A percentile compares a stretch with the other conserved stretches of the same genome.
Conservation (phyloP, 2,797 vertebrate genomes). For the Coendou prehensilis region DNA sequence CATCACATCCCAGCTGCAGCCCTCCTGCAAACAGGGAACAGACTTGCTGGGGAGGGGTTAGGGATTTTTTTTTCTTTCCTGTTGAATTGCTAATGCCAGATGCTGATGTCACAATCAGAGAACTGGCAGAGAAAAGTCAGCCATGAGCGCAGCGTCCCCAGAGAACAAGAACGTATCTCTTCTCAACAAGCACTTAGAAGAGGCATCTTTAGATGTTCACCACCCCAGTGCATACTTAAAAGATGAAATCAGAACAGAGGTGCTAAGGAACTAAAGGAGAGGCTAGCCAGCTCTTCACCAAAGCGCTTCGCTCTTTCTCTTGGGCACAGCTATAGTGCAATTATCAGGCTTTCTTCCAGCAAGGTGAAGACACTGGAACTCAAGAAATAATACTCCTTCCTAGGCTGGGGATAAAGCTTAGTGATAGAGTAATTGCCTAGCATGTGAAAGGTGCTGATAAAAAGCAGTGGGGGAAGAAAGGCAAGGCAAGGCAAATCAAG, state of each 20-base stretch:
- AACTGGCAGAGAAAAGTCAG: slow-evolving; percentile 69
- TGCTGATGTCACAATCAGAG: slow-evolving; percentile 71
- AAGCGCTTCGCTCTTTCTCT: not conserved
- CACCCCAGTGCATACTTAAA: not conserved
- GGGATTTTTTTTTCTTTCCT: slow-evolving; percentile 12
- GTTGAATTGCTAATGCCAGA: slow-evolving; percentile 75
- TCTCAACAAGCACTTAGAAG: not conserved
- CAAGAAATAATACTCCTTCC: not conserved
- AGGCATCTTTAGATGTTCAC: not conserved
- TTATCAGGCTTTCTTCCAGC: not conserved
- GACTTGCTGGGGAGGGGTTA: slow-evolving; percentile 25
- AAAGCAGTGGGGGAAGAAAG: not conserved
- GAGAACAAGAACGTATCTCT: slow-evolving; percentile 36
- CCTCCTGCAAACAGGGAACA: slow-evolving; percentile 63
- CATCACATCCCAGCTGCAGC: slow-evolving; percentile 78
- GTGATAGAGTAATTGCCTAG: not conserved
- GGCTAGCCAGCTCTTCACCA: not conserved
- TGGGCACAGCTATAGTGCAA: not conserved
- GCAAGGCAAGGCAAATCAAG: not conserved
- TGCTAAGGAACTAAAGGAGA: not conserved
- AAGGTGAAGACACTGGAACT: not conserved
- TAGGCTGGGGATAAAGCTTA: not conserved
- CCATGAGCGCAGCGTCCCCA: not conserved
- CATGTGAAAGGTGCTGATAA: not conserved
- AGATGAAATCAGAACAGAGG: not conserved